These are phyloP conservation scores for Progne subis DNA, from an alignment of 2,113 vertebrate genomes.

Conservation along the genomic window DNA sequence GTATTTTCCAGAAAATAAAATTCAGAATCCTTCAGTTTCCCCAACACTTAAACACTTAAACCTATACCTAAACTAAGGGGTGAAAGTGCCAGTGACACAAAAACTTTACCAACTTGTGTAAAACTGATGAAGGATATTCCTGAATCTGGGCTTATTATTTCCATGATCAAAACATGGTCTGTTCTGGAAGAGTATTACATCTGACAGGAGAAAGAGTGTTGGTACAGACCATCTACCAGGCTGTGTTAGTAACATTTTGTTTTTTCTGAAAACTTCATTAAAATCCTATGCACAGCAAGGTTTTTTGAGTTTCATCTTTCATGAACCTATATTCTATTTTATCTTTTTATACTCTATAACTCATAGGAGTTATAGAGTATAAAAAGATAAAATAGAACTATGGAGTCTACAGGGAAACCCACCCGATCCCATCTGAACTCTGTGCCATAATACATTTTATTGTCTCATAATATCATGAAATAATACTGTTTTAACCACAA, in stretches of 20 bases:
- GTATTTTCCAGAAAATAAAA: background rate
- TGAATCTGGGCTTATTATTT: background rate
- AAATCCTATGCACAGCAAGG: background rate
- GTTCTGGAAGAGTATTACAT: background rate
- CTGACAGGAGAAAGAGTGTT: background rate
- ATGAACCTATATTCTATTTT: background rate
- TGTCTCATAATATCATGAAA: background rate
- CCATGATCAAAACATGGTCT: background rate
- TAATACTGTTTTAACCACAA: background rate
- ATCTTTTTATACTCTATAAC: no score
- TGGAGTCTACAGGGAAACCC: background rate
- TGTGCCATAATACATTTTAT: background rate
- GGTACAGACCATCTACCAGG: background rate
- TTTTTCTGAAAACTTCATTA: background rate
- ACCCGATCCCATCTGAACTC: background rate
- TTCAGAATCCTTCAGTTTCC: background rate
- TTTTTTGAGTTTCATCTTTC: background rate
- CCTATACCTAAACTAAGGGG: background rate
- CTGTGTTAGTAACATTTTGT: background rate
- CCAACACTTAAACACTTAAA: background rate
- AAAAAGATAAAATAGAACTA: background rate
- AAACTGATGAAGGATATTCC: background rate
- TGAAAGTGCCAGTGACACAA: background rate
- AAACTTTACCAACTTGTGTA: background rate
- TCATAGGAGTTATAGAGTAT: background rate